phyloP scores from a whole-genome alignment of 2,113 vertebrate species.

The Malurus melanocephalus region DNA sequence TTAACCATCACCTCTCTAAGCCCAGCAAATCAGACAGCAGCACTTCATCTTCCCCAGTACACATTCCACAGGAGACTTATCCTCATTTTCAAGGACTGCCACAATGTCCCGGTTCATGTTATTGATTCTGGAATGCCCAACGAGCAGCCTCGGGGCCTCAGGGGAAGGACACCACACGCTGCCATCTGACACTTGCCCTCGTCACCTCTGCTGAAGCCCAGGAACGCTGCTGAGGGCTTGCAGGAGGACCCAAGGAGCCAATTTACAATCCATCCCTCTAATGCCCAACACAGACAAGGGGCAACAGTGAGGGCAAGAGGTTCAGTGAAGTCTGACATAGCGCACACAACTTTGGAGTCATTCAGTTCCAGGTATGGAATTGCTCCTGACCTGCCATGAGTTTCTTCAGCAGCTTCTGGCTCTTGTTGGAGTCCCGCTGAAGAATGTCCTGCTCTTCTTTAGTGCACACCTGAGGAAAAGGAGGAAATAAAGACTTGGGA shows the following conservation, averaged over 20 bases:
- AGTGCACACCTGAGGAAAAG: slow-evolving; percentile 85
- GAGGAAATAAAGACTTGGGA: background rate
- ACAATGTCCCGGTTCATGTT: background rate
- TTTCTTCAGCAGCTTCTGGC: slow-evolving; percentile 93
- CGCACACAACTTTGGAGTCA: background rate
- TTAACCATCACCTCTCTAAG: background rate
- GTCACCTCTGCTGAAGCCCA: background rate
- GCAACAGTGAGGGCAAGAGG: background rate
- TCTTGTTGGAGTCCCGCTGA: slow-evolving; percentile 94
- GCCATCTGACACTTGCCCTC: background rate
- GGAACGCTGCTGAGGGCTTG: background rate
- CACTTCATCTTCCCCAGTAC: background rate
- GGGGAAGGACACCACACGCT: background rate
- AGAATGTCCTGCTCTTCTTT: slow-evolving; percentile 92
- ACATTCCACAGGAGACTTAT: background rate
- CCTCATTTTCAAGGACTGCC: slow-evolving; percentile 19
- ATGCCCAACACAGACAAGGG: background rate
- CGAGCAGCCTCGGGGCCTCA: background rate
- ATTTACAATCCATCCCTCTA: background rate
- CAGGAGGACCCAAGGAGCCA: background rate
- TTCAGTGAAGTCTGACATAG: background rate
- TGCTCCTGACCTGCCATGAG: slow-evolving; percentile 85
- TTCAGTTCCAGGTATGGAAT: background rate
- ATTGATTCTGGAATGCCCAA: background rate
- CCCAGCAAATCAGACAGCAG: background rate